These are phyloP conservation scores for Pachypeltis micranthus DNA, from an alignment of 1,140 invertebrate genomes.

Conservation along the genomic window DNA sequence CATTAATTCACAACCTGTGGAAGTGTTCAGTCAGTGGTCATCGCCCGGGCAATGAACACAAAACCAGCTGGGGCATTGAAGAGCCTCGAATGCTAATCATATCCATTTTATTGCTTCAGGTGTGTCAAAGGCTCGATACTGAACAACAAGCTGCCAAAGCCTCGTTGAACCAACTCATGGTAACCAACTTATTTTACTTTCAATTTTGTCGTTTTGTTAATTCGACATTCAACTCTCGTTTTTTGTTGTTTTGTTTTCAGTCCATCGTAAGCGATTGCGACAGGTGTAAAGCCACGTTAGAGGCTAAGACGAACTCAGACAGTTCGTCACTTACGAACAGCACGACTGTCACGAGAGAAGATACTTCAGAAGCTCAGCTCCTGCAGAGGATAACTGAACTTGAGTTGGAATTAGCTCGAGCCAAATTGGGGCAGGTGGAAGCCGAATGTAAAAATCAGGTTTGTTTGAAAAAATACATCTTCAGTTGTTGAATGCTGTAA, in stretches of 20 bases:
- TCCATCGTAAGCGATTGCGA: slow-evolving; percentile 25
- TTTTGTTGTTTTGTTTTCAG: slow-evolving; percentile 17
- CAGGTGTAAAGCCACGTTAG: slow-evolving; percentile 20
- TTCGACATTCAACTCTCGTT: neutral
- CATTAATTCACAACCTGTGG: too few species aligned
- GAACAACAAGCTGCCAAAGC: slow-evolving; percentile 57
- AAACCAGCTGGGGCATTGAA: too few species aligned
- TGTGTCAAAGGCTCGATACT: slow-evolving; percentile 76
- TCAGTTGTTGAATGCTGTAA: too few species aligned
- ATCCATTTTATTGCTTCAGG: slow-evolving; percentile 48
- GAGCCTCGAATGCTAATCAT: too few species aligned
- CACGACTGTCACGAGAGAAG: slow-evolving; percentile 15
- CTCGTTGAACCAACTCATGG: slow-evolving; percentile 45
- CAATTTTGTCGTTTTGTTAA: neutral
- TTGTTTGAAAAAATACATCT: too few species aligned
- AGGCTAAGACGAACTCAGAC: neutral
- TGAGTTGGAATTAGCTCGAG: slow-evolving; percentile 89
- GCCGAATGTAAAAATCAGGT: slow-evolving; percentile 93
- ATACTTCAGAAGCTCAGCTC: slow-evolving; percentile 31
- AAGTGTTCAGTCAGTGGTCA: too few species aligned
- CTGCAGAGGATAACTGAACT: slow-evolving; percentile 72
- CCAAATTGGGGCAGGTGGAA: slow-evolving; percentile 92
- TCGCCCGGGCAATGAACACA: too few species aligned
- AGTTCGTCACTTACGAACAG: neutral
- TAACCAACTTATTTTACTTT: slow-evolving; percentile 32